Conservation (phyloP, 2,888 invertebrate species). For the Abrostola tripartita region DNA sequence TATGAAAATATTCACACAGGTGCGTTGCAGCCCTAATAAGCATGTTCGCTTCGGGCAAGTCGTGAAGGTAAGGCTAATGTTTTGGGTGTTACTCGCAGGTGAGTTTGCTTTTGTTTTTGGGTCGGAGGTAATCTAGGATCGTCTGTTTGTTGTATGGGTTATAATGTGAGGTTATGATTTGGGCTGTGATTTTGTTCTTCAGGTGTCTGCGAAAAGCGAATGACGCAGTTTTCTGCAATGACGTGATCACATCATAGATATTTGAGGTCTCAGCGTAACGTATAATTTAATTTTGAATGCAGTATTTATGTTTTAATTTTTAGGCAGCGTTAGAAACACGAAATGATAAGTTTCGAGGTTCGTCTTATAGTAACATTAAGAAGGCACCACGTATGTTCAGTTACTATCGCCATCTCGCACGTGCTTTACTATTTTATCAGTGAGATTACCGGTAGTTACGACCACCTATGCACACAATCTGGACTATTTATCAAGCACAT, state of each 20-base stretch:
- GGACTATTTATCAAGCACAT: conserved; percentile 74
- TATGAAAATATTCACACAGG: conserved; percentile 88
- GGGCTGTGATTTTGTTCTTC: conserved; percentile 15
- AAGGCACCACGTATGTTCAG: background rate
- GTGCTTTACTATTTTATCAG: conserved; percentile 53
- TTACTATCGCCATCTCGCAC: conserved; percentile 61
- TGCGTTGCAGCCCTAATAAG: conserved; percentile 86
- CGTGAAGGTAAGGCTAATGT: conserved; percentile 83
- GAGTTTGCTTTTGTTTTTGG: conserved; percentile 77
- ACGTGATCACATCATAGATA: background rate
- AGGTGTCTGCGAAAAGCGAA: conserved; percentile 11
- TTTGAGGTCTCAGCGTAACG: background rate
- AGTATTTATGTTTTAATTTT: too few relatives aligned
- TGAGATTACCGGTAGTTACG: conserved; percentile 73
- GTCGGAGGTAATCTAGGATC: conserved; percentile 77
- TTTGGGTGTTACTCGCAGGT: conserved; percentile 84
- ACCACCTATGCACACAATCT: conserved; percentile 78
- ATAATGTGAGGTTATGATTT: conserved; percentile 39
- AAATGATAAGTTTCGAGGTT: too few relatives aligned
- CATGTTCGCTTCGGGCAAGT: conserved; percentile 84
- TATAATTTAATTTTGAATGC: background rate
- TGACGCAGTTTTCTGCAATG: background rate
- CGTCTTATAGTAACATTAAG: too few relatives aligned
- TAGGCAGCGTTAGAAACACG: too few relatives aligned
- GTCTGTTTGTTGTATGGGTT: conserved; percentile 54